Base-by-base conservation (phyloP, 2,888 invertebrate genomes). In the Scaeva pyrastri region DNA sequence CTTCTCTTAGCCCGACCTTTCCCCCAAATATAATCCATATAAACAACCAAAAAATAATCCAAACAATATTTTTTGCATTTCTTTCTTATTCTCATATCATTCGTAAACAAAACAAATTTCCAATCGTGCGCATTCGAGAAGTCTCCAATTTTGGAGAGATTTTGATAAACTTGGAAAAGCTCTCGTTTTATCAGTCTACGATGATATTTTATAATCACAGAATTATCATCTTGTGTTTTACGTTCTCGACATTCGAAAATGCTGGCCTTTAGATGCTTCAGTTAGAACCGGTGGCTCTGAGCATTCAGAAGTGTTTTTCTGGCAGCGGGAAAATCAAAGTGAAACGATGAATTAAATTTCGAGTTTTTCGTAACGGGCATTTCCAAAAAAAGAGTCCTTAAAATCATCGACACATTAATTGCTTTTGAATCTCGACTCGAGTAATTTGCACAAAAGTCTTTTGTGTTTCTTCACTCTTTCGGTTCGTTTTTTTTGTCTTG, bases 91-190 rank as follows among this genome's bases (percentile, higher is more conserved):
- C 58, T 60, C 48, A 23, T 12, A 1, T 52, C 80, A 71, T 85
- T 85, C 80, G 84, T 85, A 85, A 85, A 85, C 84, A 85, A 85
- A 85, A 60, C 31, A 58, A 56, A 31, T 26, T 36, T 2, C 1
- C 4, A 52, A 52, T 68, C 50, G 39, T 80, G 84, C 84, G 84
- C 84, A 68, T 3, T 55, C 1, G 12, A 12, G 11, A 45, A 14
- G 43, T 79, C 85, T 80, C 52, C 75, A 70, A 62, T 50, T 19
- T 31, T 41, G 71, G 80, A 60, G 80, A 80, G 62, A 16, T 66
- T 74, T 48, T 31, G 77, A 52, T 71, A 50, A 79, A 36, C 79
- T 62, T 56, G 14, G 1, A n/a, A 68, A 56, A 85, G 76, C 85
- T 85, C 55, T 68, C 21, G 39, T 70, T 70, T 73, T 81, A 85